Conservation (phyloP, 2,888 invertebrate genomes). For the Heterodera filipjevi region DNA sequence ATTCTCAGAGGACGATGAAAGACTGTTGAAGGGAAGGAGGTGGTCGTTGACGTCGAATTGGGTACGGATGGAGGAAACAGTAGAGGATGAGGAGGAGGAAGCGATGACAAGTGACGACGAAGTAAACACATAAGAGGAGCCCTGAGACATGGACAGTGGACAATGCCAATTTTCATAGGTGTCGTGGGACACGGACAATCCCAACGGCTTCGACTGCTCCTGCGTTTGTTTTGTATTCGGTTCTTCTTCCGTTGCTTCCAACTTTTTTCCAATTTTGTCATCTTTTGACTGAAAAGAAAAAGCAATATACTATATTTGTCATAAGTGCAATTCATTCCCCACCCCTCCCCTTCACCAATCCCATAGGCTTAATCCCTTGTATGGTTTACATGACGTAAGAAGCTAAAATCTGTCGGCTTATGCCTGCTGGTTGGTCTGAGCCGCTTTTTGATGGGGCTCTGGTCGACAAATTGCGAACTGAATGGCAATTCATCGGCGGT, state of each 20-base stretch:
- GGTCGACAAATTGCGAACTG: background rate
- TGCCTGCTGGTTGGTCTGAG: background rate
- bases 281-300: background rate
- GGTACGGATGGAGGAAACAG: background rate
- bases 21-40: background rate
- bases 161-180: background rate
- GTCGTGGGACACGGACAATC: background rate
- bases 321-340: no score
- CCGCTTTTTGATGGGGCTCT: conserved; percentile 4
- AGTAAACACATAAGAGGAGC: background rate
- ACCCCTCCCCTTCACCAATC: no score
- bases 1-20: conserved; percentile 10
- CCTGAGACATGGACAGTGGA: background rate
- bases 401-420: conserved; percentile 7
- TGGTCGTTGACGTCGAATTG: conserved; percentile 4
- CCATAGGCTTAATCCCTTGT: background rate
- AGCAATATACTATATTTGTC: no score
- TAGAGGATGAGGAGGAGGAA: background rate
- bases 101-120: background rate
- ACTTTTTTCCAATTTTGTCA: background rate
- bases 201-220: conserved; percentile 1
- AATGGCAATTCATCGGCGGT: background rate
- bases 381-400: background rate
- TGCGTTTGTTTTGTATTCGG: background rate
- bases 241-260: background rate